Conservation (phyloP, 1,140 invertebrate genomes). For the Acromyrmex heyeri region DNA sequence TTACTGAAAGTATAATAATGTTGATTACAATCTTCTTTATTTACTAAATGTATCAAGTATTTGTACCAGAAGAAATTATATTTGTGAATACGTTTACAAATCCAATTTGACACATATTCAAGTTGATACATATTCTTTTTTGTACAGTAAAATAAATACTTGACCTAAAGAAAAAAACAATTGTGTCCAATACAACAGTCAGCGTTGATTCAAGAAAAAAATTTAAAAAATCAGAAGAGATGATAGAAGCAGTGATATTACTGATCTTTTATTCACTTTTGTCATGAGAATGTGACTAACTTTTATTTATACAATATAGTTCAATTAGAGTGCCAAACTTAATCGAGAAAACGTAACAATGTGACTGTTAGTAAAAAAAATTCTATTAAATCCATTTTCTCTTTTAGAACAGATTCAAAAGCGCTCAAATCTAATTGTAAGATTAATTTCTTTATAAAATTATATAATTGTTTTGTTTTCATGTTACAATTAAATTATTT, state of each 20-base stretch:
- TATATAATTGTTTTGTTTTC: background rate
- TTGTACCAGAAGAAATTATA: background rate
- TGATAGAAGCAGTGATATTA: background rate
- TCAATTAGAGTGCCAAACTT: background rate
- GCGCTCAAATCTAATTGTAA: background rate
- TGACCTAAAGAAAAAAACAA: constrained; percentile 54
- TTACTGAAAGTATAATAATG: background rate
- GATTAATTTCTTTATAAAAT: background rate
- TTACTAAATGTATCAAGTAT: constrained; percentile 2
- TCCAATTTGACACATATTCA: constrained; percentile 27
- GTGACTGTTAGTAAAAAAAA: background rate
- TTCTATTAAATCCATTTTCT: background rate
- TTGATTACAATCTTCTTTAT: constrained; percentile 17
- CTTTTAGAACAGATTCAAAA: background rate
- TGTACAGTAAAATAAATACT: constrained; percentile 23
- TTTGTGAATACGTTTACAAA: constrained; percentile 7
- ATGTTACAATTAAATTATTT: constrained; percentile 19
- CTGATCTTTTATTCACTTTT: background rate
- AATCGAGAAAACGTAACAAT: background rate
- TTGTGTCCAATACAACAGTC: background rate
- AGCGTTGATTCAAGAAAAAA: background rate
- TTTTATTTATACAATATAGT: constrained; percentile 4
- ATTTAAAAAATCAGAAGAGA: constrained; percentile 1
- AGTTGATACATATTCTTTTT: constrained; percentile 49
- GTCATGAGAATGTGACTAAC: background rate